Percentiles rank a stretch among this genome's conserved stretches.
phyloP scores from a whole-genome alignment of 2,888 invertebrate species.

The Drosophila kanekoi region DNA sequence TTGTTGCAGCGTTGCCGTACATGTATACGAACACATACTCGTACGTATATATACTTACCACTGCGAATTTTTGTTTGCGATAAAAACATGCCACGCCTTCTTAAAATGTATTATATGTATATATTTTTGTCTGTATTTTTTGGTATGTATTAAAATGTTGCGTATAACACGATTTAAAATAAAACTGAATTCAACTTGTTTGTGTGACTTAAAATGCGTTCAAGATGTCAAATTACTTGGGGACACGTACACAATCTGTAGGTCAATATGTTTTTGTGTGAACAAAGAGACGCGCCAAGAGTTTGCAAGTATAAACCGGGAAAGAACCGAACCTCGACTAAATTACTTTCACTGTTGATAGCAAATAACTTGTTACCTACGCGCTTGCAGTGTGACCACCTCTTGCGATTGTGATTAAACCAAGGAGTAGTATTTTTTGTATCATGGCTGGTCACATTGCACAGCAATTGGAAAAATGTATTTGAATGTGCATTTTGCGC shows the following conservation, averaged over 20 bases:
- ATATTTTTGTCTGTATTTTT: slow-evolving; percentile 44
- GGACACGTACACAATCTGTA: not conserved
- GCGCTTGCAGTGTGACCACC: slow-evolving; percentile 16
- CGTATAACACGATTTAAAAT: slow-evolving; percentile 55
- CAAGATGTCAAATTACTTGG: slow-evolving; percentile 3
- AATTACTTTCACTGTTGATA: not conserved
- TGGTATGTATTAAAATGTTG: slow-evolving; percentile 48
- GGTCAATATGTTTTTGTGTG: not conserved
- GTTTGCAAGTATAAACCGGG: slow-evolving; percentile 1
- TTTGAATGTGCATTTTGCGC: not conserved
- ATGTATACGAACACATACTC: not conserved
- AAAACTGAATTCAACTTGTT: slow-evolving; percentile 41
- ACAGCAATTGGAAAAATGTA: not conserved
- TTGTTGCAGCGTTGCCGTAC: slow-evolving; percentile 22
- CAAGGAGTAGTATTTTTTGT: not conserved
- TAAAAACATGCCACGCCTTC: slow-evolving; percentile 43
- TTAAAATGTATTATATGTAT: slow-evolving; percentile 44
- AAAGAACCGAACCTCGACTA: slow-evolving; percentile 30
- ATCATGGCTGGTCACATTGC: not conserved
- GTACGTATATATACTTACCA: slow-evolving; percentile 43
- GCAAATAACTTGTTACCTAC: not conserved
- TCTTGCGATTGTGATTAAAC: not conserved
- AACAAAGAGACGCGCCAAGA: not conserved
- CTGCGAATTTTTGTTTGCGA: slow-evolving; percentile 60
- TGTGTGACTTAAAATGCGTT: slow-evolving; percentile 55